Evolutionary conservation across 2,888 invertebrate species (phyloP).

Genomic region (Apamea epomidion): DNA sequence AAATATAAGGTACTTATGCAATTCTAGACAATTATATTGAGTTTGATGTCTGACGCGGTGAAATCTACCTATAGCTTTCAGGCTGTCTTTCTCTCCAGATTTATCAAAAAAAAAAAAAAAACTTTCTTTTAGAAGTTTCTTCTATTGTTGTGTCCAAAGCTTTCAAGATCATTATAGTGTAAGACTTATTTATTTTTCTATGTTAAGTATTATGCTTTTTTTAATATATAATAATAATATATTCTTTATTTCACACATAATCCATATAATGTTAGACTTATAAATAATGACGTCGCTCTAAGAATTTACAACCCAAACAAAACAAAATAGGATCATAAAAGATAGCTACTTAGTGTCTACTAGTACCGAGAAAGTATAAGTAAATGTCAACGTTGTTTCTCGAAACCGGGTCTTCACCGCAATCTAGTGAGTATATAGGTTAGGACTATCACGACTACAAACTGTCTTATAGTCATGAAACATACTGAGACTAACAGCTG

Average conservation of each 20-base stretch:
- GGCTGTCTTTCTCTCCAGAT: no score
- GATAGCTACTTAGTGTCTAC: background rate
- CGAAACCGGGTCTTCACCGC: constrained; percentile 28
- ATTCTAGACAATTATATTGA: background rate
- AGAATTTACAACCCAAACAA: background rate
- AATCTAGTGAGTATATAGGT: constrained; percentile 32
- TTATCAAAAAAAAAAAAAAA: no score
- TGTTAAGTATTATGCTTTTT: background rate
- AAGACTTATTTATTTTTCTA: background rate
- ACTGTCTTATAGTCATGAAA: background rate
- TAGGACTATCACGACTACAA: constrained; percentile 32
- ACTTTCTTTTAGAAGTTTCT: background rate
- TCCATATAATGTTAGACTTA: no score
- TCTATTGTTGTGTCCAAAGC: background rate
- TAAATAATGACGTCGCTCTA: background rate
- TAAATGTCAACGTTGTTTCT: constrained; percentile 34
- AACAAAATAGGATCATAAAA: background rate
- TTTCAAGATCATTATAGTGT: background rate
- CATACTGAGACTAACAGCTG: constrained; percentile 21
- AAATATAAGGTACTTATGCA: constrained; percentile 30
- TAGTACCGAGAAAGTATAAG: constrained; percentile 22
- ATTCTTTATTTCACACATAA: no score
- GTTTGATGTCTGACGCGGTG: background rate
- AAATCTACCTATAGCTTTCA: background rate
- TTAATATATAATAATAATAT: no score